Evolutionary conservation across 2,888 invertebrate genomes (phyloP), one percentile per base, ranked within the genome.

Genomic region (Cactoblastis cactorum): DNA sequence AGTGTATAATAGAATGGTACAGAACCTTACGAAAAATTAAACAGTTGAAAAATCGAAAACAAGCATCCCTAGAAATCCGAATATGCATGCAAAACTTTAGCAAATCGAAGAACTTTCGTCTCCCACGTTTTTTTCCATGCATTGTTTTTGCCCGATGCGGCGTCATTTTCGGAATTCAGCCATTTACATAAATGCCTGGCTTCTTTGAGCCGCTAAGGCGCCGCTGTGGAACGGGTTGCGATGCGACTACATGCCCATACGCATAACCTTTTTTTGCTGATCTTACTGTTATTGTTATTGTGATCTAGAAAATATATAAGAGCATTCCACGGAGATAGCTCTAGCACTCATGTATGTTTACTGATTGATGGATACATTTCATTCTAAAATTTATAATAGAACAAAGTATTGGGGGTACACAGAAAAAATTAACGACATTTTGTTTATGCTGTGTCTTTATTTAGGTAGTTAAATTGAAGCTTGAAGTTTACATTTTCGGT

Each of bases 181-280:
- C 75, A 87, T 88, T 88, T 88, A 85, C 88, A 87, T 88, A 88
- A 86, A 87, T 86, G 68, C 84, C 79, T 62, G 59, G 69, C 69
- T 71, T 74, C 84, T 85, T 85, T 85, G 84, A 82, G 49, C 49
- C 78, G 80, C 80, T 75, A 77, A 79, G 86, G 85, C 84, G 83
- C 86, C 85, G 84, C 77, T 62, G 68, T 71, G 58, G 68, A 15
- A 47, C 47, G 18, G 45, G 45, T 46, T 34, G 37, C 38, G 28
- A 37, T 37, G 37, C 37, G 37, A 9, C 47, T 37, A 24, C 37
- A 19, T 37, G 47, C 15, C 3, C 47, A 37, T 34, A 19, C 45
- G 33, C 12, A 19, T 34, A 19, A 3, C 18, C 3, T 32, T 43
- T 43, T 43, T 43, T 28, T 39, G 28, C 43, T 28, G 24, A 39